phyloP scores from a whole-genome alignment of 2,797 vertebrate genomes.

The Australoheros facetus region DNA sequence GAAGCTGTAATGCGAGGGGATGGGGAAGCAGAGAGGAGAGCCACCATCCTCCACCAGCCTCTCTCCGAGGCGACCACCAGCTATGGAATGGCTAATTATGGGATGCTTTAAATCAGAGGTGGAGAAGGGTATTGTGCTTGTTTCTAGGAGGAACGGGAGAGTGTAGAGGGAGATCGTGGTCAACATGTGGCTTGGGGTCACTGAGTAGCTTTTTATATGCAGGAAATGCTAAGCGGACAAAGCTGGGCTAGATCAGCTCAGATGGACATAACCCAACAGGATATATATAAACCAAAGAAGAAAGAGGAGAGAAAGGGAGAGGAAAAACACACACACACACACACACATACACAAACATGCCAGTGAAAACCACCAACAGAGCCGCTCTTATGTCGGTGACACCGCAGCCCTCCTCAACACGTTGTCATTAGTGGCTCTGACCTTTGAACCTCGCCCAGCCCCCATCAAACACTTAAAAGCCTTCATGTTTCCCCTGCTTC shows the following conservation, averaged over 20 bases:
- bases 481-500: constrained; percentile 68
- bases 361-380: constrained; percentile 65
- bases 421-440: constrained; percentile 77
- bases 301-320: constrained; percentile 25
- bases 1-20: constrained; percentile 75
- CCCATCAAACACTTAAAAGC: constrained; percentile 75
- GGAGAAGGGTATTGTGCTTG: constrained; percentile 5
- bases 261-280: constrained; percentile 66
- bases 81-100: constrained; percentile 68
- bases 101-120: constrained; percentile 70
- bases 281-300: constrained; percentile 59
- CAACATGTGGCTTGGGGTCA: constrained; percentile 65
- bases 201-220: constrained; percentile 72
- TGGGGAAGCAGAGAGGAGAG: constrained; percentile 57
- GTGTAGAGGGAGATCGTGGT: constrained; percentile 51
- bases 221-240: constrained; percentile 76
- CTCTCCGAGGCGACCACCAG: constrained; percentile 56
- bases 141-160: constrained; percentile 8
- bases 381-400: constrained; percentile 55
- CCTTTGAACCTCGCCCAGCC: constrained; percentile 74
- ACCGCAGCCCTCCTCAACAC: constrained; percentile 69
- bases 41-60: constrained; percentile 49
- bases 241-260: constrained; percentile 62
- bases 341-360: constrained; percentile 8
- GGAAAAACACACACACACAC: not conserved